Evolutionary conservation across 2,888 invertebrate genomes (phyloP).

Genomic region (Helicoverpa assulta): DNA sequence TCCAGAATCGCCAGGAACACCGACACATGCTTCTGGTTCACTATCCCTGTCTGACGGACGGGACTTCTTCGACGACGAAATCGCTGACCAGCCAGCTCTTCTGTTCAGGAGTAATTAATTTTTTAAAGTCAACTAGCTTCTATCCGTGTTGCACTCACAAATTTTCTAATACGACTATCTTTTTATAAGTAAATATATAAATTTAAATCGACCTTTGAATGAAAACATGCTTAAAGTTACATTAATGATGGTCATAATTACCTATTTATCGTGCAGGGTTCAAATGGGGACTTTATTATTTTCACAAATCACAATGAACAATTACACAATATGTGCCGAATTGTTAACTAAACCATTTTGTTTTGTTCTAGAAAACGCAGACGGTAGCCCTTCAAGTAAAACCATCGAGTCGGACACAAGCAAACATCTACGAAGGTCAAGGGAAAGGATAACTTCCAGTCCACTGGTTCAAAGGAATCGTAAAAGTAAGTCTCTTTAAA

Average conservation of each 20-base stretch:
- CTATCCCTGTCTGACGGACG: constrained; percentile 95
- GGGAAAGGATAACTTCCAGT: constrained; percentile 85
- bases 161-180: too few relatives aligned
- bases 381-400: constrained; percentile 82
- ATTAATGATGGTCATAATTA: too few relatives aligned
- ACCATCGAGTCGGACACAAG: constrained; percentile 81
- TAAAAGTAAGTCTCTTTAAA: constrained; percentile 74
- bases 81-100: constrained; percentile 96
- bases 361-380: constrained; percentile 79
- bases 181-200: too few relatives aligned
- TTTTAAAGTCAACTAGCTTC: neutral
- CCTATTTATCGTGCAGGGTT: too few relatives aligned
- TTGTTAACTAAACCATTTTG: neutral
- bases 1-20: constrained; percentile 93
- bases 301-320: neutral
- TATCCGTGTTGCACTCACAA: too few relatives aligned
- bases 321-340: neutral
- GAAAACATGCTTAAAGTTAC: too few relatives aligned
- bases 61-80: constrained; percentile 97
- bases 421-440: constrained; percentile 81
- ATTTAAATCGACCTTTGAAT: too few relatives aligned
- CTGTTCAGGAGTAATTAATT: constrained; percentile 92
- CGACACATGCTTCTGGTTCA: constrained; percentile 94
- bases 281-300: neutral
- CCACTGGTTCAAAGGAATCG: constrained; percentile 84